Percentiles rank a stretch among this genome's conserved stretches.
Evolutionary conservation across 2,113 vertebrate species (phyloP).

Genomic region (Gambusia holbrooki): DNA sequence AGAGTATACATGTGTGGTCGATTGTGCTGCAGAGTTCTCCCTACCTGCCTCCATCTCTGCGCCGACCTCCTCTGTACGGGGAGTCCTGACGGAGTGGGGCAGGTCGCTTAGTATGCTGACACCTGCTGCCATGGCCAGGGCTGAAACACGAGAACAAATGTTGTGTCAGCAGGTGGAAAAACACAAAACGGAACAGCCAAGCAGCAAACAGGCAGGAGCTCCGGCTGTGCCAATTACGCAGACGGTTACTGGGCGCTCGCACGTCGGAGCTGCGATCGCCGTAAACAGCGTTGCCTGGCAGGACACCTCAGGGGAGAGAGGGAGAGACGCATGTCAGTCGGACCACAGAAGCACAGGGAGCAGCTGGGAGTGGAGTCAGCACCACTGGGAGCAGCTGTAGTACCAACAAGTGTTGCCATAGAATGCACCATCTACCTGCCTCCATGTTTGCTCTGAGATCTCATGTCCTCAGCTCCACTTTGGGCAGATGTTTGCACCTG

Average conservation of each 20-base stretch:
- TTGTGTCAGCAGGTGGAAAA: slow-evolving; percentile 38
- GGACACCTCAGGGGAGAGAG: slow-evolving; percentile 33
- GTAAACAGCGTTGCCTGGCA: slow-evolving; percentile 47
- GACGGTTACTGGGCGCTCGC: slow-evolving; percentile 30
- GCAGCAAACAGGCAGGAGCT: neutral
- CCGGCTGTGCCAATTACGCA: slow-evolving; percentile 34
- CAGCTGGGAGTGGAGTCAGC: slow-evolving; percentile 15
- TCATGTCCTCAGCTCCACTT: no score
- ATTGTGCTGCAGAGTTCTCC: slow-evolving; percentile 10
- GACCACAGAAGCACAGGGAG: slow-evolving; percentile 48
- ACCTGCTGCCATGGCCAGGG: slow-evolving; percentile 88
- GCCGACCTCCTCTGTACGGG: slow-evolving; percentile 64
- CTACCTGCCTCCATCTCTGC: slow-evolving; percentile 87
- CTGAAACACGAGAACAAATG: slow-evolving; percentile 73
- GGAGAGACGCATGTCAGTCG: slow-evolving; percentile 41
- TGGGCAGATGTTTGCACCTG: no score
- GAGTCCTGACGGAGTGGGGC: slow-evolving; percentile 73
- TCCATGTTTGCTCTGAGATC: no score
- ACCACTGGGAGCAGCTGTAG: neutral
- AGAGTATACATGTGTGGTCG: neutral
- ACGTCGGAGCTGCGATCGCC: slow-evolving; percentile 36
- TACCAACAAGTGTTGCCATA: neutral
- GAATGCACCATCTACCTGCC: no score
- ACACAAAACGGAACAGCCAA: neutral
- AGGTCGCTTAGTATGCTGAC: slow-evolving; percentile 85